phyloP scores from a whole-genome alignment of 2,888 invertebrate genomes.

The Drosophila formosana region DNA sequence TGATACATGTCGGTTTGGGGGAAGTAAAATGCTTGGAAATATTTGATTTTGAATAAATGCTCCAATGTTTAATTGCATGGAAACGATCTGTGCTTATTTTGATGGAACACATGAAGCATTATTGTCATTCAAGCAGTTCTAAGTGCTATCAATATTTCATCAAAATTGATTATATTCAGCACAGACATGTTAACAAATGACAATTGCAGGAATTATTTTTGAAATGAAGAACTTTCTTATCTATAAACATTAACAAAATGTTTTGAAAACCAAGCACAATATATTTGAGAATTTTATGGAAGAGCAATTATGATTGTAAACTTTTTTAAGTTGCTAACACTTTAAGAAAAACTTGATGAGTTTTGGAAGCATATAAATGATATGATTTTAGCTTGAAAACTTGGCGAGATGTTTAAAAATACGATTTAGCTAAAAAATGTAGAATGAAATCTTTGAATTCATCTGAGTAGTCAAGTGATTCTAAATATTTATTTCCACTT shows the following conservation, averaged over 20 bases:
- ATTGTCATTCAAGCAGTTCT: background rate
- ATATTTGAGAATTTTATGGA: background rate
- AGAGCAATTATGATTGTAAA: no score
- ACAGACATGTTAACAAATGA: background rate
- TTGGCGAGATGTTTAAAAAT: background rate
- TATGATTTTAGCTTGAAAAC: background rate
- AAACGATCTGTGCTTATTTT: conserved; percentile 35
- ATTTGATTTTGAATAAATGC: conserved; percentile 39
- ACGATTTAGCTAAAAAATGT: background rate
- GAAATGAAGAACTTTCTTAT: no score
- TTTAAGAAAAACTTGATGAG: no score
- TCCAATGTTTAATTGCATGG: conserved; percentile 60
- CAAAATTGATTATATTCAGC: background rate
- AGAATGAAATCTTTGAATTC: background rate
- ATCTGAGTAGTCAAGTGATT: background rate
- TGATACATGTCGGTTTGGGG: conserved; percentile 19
- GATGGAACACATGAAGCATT: conserved; percentile 16
- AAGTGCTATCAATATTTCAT: background rate
- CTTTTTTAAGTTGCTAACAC: no score
- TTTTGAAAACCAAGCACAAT: background rate
- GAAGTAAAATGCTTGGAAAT: conserved; percentile 35
- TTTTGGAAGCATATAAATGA: background rate
- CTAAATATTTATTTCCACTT: background rate
- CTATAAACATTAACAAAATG: no score
- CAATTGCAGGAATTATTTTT: background rate